These are phyloP conservation scores for Habroteleia sp. DNA, from an alignment of 2,888 invertebrate genomes.

Conservation along the genomic window DNA sequence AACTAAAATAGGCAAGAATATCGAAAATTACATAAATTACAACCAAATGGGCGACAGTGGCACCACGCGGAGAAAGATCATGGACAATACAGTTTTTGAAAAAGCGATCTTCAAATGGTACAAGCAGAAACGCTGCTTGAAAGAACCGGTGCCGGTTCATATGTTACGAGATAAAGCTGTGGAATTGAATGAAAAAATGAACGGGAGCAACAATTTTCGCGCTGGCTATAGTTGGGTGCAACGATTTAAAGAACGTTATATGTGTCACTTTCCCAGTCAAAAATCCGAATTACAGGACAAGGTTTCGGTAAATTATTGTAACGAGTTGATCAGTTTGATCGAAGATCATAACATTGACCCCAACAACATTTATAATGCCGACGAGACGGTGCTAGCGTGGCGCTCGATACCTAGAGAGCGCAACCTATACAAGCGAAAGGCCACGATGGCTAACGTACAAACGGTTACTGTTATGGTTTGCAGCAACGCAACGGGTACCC, in stretches of 20 bases:
- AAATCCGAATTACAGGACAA: conserved; percentile 39
- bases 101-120: conserved; percentile 70
- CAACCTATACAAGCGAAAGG: conserved; percentile 25
- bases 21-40: conserved; percentile 44
- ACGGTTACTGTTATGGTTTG: too few relatives aligned
- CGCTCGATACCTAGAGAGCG: conserved; percentile 46
- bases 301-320: conserved; percentile 8
- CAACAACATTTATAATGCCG: conserved; percentile 57
- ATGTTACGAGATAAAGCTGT: conserved; percentile 54
- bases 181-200: conserved; percentile 42
- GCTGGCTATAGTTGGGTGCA: conserved; percentile 67
- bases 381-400: conserved; percentile 51
- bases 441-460: too few relatives aligned
- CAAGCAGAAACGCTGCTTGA: conserved; percentile 63
- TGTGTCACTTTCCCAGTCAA: conserved; percentile 17
- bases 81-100: conserved; percentile 61
- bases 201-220: conserved; percentile 58
- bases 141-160: conserved; percentile 65
- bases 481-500: conserved; percentile 71
- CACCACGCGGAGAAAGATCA: not conserved
- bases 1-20: conserved; percentile 49
- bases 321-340: conserved; percentile 29
- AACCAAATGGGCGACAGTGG: conserved; percentile 13
- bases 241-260: conserved; percentile 52
- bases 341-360: conserved; percentile 36